A percentile compares a stretch with the other conserved stretches of the same genome.
Conservation (phyloP, 2,888 invertebrate genomes). For the Heteromurus nitidus region DNA sequence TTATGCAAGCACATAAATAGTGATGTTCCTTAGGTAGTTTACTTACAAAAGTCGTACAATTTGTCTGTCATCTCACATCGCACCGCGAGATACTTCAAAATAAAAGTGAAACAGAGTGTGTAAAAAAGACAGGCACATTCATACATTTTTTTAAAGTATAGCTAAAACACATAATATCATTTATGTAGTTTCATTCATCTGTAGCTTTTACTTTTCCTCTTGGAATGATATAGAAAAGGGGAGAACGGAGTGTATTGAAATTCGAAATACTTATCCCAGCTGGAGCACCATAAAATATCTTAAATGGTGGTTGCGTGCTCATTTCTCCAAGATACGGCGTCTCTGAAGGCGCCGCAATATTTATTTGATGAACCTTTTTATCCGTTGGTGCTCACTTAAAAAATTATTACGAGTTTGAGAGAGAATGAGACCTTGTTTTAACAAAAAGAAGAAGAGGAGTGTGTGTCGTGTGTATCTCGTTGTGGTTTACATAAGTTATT, state of each 20-base stretch:
- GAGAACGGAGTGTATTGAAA: conserved; percentile 31
- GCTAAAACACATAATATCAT: too few species aligned
- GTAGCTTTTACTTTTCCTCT: background rate
- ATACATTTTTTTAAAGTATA: conserved; percentile 25
- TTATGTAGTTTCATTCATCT: conserved; percentile 15
- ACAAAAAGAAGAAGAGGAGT: too few species aligned
- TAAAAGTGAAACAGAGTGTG: too few species aligned
- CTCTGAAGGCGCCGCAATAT: conserved; percentile 73
- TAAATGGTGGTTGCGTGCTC: conserved; percentile 72
- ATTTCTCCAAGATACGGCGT: conserved; percentile 67
- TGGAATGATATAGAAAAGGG: background rate
- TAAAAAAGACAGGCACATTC: too few species aligned
- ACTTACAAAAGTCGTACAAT: conserved; percentile 5
- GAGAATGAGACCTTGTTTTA: conserved; percentile 20
- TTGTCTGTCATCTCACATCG: conserved; percentile 25
- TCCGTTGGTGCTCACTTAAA: conserved; percentile 60
- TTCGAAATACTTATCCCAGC: conserved; percentile 67
- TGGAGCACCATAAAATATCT: conserved; percentile 71
- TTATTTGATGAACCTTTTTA: conserved; percentile 72
- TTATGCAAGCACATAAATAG: background rate
- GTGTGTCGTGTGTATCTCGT: too few species aligned
- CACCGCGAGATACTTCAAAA: too few species aligned
- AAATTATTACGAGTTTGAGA: conserved; percentile 52
- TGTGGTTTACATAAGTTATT: background rate
- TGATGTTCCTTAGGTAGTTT: conserved; percentile 1